Evolutionary conservation across 2,888 invertebrate genomes (phyloP).

Genomic region (Branchipolynoe longqiensis): DNA sequence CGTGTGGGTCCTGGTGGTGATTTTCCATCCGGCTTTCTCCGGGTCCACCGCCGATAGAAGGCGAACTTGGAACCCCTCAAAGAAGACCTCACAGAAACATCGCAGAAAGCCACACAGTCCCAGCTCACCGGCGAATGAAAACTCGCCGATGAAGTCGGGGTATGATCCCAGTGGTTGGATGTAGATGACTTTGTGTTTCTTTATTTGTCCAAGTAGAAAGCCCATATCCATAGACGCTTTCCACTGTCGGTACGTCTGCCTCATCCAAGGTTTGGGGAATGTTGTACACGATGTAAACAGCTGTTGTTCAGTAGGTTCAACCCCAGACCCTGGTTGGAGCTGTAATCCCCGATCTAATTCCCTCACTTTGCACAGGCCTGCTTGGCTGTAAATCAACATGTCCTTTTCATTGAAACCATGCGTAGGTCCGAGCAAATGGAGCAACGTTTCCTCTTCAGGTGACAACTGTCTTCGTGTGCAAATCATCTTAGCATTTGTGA

Average conservation of each 20-base stretch:
- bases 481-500: background rate
- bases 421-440: conserved; percentile 21
- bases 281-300: conserved; percentile 51
- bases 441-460: background rate
- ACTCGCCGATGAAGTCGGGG: conserved; percentile 74
- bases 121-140: conserved; percentile 61
- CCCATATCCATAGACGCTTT: conserved; percentile 70
- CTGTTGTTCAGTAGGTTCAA: background rate
- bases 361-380: background rate
- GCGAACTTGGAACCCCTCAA: conserved; percentile 72
- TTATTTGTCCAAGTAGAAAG: conserved; percentile 69
- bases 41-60: conserved; percentile 70
- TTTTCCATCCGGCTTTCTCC: conserved; percentile 70
- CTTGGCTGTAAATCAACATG: background rate
- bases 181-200: conserved; percentile 72
- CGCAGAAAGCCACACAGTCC: conserved; percentile 70
- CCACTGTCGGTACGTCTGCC: conserved; percentile 76
- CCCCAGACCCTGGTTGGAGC: background rate
- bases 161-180: conserved; percentile 76
- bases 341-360: background rate
- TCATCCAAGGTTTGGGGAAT: conserved; percentile 54
- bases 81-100: conserved; percentile 74
- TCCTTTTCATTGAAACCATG: background rate
- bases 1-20: conserved; percentile 69
- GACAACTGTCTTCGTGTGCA: background rate